phyloP scores from a whole-genome alignment of 1,140 invertebrate species.

The Gonatopus flavifemur region DNA sequence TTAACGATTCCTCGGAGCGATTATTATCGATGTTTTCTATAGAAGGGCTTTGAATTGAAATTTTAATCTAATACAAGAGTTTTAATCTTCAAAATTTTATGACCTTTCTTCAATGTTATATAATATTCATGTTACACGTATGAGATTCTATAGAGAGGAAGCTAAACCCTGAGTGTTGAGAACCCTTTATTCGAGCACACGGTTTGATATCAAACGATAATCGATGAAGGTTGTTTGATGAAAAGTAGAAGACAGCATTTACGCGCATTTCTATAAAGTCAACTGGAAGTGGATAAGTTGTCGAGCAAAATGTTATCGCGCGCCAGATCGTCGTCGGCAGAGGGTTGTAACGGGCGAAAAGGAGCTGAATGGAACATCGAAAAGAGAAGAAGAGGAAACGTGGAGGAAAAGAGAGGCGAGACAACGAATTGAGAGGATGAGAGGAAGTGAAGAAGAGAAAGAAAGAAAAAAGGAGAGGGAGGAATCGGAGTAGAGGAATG shows the following conservation, averaged over 20 bases:
- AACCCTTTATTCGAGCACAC: background rate
- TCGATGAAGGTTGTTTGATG: slow-evolving; percentile 27
- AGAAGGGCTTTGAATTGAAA: no score
- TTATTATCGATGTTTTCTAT: no score
- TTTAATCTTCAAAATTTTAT: no score
- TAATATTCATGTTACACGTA: no score
- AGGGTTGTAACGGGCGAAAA: slow-evolving; percentile 45
- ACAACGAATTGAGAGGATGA: slow-evolving; percentile 34
- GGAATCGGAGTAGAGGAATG: no score
- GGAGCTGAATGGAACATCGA: slow-evolving; percentile 50
- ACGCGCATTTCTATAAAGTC: slow-evolving; percentile 38
- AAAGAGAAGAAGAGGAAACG: slow-evolving; percentile 22
- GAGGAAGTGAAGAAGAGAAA: slow-evolving; percentile 21
- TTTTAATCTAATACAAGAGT: no score
- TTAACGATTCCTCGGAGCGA: no score
- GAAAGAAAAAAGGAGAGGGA: slow-evolving; percentile 21
- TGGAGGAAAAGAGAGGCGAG: slow-evolving; percentile 16
- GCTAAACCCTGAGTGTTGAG: no score
- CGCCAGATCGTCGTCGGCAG: slow-evolving; percentile 41
- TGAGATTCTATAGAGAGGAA: no score
- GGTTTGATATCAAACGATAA: slow-evolving; percentile 23
- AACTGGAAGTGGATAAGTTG: slow-evolving; percentile 50
- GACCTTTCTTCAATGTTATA: no score
- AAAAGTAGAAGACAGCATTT: slow-evolving; percentile 24
- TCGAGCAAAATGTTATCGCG: slow-evolving; percentile 55